Evolutionary conservation across 2,113 vertebrate genomes (phyloP).

Genomic region (Crypturellus undulatus): DNA sequence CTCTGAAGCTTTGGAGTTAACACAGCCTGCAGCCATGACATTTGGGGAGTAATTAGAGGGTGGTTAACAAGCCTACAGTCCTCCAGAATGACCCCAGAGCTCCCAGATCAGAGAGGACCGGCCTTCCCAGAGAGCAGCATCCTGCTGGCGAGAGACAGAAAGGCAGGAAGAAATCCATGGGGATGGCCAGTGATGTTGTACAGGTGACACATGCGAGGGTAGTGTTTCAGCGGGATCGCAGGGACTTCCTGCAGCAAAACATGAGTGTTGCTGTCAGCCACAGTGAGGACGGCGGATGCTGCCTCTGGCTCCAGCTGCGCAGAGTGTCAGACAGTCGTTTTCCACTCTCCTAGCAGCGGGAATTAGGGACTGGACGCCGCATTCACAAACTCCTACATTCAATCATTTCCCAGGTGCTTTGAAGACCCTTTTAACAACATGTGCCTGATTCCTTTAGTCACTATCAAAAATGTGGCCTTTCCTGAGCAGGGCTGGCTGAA

Average conservation of each 20-base stretch:
- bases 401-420: neutral
- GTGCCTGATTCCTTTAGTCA: neutral
- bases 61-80: fast-evolving
- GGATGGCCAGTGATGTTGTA: neutral
- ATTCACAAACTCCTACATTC: neutral
- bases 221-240: neutral
- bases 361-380: neutral
- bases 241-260: fast-evolving
- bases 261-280: neutral
- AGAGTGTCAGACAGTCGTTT: neutral
- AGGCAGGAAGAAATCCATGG: neutral
- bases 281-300: neutral
- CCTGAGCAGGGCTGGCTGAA: constrained; percentile 29
- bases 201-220: neutral
- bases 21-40: fast-evolving
- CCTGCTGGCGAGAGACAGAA: neutral
- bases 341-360: neutral
- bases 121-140: neutral
- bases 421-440: neutral
- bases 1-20: neutral
- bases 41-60: neutral
- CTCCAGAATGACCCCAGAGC: neutral
- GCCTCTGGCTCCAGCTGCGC: neutral
- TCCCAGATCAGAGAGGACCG: neutral
- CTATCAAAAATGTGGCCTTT: constrained; percentile 8